phyloP scores from a whole-genome alignment of 2,888 invertebrate genomes.

The Epsilonema sp. region DNA sequence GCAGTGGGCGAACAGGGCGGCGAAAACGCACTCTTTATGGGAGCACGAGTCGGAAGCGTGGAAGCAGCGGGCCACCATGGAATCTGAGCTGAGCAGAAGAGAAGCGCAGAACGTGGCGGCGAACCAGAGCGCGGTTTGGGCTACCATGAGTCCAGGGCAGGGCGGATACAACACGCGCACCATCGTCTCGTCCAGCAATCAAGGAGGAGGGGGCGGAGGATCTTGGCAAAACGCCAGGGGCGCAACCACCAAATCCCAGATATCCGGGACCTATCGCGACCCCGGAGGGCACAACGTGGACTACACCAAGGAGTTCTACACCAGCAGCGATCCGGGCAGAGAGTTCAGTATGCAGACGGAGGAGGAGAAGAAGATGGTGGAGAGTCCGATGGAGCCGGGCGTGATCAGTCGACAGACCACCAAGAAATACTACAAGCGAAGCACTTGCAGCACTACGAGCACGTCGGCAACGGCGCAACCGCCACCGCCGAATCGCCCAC shows the following conservation, averaged over 20 bases:
- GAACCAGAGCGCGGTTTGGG: no score
- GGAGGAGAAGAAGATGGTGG: conserved; percentile 5
- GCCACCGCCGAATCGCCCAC: no score
- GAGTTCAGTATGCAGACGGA: conserved; percentile 5
- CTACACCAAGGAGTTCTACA: conserved; percentile 4
- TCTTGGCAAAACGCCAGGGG: background rate
- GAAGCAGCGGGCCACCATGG: no score
- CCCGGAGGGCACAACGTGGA: background rate
- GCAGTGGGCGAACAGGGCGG: no score
- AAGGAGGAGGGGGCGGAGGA: no score
- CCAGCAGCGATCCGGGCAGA: conserved; percentile 4
- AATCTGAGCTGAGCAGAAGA: no score
- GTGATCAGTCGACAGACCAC: conserved; percentile 6
- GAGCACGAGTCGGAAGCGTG: no score
- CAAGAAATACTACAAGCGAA: conserved; percentile 7
- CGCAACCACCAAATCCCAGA: background rate
- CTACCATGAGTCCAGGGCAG: no score
- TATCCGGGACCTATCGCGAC: conserved; percentile 3
- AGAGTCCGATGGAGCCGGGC: conserved; percentile 6
- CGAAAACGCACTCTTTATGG: no score
- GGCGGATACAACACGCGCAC: no score
- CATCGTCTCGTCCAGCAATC: no score
- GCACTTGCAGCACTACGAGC: background rate
- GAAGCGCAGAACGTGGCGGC: no score
- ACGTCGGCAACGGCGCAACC: background rate